Percentiles rank a stretch among this genome's conserved stretches.
Conservation (phyloP, 2,113 vertebrate species). For the Aythya baeri region DNA sequence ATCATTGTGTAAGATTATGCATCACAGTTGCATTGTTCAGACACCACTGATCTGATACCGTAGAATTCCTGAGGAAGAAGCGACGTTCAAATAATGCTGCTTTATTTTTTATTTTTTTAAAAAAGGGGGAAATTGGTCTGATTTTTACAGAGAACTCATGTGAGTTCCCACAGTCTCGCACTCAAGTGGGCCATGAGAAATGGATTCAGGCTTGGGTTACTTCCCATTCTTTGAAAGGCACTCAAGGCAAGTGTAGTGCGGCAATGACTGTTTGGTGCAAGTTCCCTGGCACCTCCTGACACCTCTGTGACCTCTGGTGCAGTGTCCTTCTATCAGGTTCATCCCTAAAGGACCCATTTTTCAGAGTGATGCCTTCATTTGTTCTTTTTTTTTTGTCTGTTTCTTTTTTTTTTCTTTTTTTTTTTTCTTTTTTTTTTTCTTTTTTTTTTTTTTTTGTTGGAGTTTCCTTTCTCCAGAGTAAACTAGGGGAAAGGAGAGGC, state of each 20-base stretch:
- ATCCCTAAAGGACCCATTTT: neutral
- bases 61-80: neutral
- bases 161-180: neutral
- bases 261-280: rapidly evolving
- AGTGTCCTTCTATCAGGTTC: neutral
- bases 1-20: neutral
- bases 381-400: neutral
- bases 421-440: neutral
- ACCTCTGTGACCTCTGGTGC: rapidly evolving
- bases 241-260: rapidly evolving
- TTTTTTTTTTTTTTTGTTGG: neutral
- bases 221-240: neutral
- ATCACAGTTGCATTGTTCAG: neutral
- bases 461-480: neutral
- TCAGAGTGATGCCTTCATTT: neutral
- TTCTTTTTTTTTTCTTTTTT: neutral
- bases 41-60: neutral
- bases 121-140: neutral
- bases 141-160: neutral
- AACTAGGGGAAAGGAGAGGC: neutral
- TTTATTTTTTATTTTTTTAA: neutral
- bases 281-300: neutral
- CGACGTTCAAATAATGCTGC: neutral
- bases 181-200: neutral
- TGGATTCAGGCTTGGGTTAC: neutral